phyloP scores from a whole-genome alignment of 2,797 vertebrate species.

The Rhabdophis nuchalis region DNA sequence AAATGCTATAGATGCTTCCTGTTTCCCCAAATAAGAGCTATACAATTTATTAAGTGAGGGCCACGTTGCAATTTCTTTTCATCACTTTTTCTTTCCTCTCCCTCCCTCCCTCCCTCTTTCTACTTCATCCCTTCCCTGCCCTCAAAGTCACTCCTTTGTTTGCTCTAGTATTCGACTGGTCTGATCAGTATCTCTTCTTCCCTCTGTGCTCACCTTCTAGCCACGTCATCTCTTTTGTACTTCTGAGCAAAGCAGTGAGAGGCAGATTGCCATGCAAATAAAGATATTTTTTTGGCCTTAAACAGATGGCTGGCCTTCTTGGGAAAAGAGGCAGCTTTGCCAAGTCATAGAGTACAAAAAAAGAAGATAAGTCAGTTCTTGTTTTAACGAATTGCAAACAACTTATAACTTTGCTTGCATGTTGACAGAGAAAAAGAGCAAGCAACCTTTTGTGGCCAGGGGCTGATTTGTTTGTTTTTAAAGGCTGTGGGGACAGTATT shows the following conservation, averaged over 20 bases:
- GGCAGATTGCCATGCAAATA: not conserved
- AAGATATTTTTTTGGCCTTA: not conserved
- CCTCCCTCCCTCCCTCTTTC: too few relatives aligned
- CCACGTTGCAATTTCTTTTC: not conserved
- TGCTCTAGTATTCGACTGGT: not conserved
- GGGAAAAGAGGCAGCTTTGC: not conserved
- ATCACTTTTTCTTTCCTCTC: not conserved
- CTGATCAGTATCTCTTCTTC: slow-evolving; percentile 2
- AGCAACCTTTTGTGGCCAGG: not conserved
- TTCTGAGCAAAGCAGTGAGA: not conserved
- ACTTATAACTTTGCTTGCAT: not conserved
- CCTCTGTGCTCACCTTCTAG: not conserved
- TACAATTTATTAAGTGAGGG: not conserved
- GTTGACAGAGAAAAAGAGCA: not conserved
- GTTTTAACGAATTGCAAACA: not conserved
- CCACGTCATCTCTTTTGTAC: slow-evolving; percentile 19
- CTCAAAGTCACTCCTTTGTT: slow-evolving; percentile 16
- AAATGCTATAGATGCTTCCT: not conserved
- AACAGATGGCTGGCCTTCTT: not conserved
- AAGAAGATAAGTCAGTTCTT: too few relatives aligned
- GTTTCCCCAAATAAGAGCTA: not conserved
- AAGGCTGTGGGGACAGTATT: not conserved
- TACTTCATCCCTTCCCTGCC: not conserved
- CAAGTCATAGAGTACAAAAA: not conserved
- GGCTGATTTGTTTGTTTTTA: not conserved